Evolutionary conservation across 2,888 invertebrate genomes (phyloP), one percentile per base, ranked within the genome.

Genomic region (Drosophila nr. medialis): DNA sequence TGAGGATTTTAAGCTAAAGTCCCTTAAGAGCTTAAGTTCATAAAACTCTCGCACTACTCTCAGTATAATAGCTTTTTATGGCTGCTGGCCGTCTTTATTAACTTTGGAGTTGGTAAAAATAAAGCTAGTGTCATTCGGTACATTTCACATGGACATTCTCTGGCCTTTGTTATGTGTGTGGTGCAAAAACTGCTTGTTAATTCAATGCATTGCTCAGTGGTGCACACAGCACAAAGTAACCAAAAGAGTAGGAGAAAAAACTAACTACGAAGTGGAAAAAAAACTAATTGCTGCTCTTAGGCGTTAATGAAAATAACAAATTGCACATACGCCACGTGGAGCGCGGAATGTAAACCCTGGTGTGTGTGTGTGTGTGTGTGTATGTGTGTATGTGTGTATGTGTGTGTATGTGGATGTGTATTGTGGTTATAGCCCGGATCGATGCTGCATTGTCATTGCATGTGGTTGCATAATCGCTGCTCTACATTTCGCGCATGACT

Each of bases 401-500:
- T 8, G 29, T 24, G 40, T 27, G 61, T 54, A 60, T 40, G 29
- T 27, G 27, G 32, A 21, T 21, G 38, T 38, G 10, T 18, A 24
- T 34, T 68, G 49, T 50, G 69, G 58, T 29, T 58, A 50, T 34
- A 67, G 69, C 67, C 29, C 45, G 60, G 66, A 81, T 83, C 74
- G 59, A 76, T 78, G 70, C 59, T 70, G 86, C 77, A 70, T 86
- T 88, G 86, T 86, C 79, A 86, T 83, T 77, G 81, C 72, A 80
- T 80, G 83, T 68, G 78, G 81, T 83, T 90, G 81, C 84, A 88
- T 87, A 87, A 90, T 81, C 82, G 86, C 82, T 90, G 87, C 77
- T 86, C 90, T 77, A 87, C 80, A 86, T 89, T 90, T 83, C 77
- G 69, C 75, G 85, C 80, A 73, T 82, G 80, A 75, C 63, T 83